Conservation (phyloP, 1,140 invertebrate genomes). For the Pseudomyrmex gracilis region DNA sequence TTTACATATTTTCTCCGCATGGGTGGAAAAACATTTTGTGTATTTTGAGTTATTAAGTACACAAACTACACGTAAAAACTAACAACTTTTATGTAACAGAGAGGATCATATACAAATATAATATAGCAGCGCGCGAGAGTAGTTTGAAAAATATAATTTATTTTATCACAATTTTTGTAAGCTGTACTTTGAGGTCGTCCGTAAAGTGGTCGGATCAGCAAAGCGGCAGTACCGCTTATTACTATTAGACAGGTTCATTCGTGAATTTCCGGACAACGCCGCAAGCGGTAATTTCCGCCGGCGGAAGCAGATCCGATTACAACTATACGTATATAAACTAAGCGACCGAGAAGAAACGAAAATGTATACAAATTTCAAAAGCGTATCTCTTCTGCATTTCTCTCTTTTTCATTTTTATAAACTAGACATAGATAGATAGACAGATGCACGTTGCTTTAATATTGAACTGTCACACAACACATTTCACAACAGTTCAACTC, state of each 20-base stretch:
- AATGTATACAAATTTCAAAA: background rate
- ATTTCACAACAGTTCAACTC: too few relatives aligned
- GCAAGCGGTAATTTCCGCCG: constrained; percentile 82
- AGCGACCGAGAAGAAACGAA: constrained; percentile 37
- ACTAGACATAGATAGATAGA: too few relatives aligned
- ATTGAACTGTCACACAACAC: too few relatives aligned
- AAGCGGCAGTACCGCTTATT: constrained; percentile 71
- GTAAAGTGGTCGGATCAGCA: constrained; percentile 25
- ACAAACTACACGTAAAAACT: too few relatives aligned
- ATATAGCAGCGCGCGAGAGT: too few relatives aligned
- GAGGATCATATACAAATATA: background rate
- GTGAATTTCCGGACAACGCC: constrained; percentile 79
- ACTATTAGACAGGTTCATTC: constrained; percentile 78
- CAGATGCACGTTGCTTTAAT: too few relatives aligned
- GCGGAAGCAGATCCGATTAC: constrained; percentile 77
- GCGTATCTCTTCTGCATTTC: background rate
- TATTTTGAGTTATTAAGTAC: too few relatives aligned
- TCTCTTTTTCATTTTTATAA: background rate
- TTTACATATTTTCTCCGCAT: too few relatives aligned
- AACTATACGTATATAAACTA: constrained; percentile 59
- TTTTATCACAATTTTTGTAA: background rate
- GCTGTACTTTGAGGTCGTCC: constrained; percentile 20
- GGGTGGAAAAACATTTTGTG: too few relatives aligned
- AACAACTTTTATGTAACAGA: background rate
- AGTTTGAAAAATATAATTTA: too few relatives aligned